A percentile compares a stretch with the other conserved stretches of the same genome.
Conservation (phyloP, 2,113 vertebrate species). For the Sitta europaea region DNA sequence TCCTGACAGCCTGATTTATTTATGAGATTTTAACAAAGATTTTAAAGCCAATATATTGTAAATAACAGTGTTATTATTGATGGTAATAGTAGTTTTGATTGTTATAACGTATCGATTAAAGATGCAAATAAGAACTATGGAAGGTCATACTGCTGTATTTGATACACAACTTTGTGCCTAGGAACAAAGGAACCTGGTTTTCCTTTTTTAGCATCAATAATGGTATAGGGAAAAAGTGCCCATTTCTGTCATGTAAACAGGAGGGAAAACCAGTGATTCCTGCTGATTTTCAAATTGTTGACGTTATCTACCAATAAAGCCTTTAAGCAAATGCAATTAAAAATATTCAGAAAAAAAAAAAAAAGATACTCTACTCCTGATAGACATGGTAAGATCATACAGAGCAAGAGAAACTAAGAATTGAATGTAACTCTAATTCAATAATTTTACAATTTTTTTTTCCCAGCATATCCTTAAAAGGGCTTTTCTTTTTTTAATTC, state of each 20-base stretch:
- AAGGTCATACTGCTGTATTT: not conserved
- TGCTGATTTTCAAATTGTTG: not conserved
- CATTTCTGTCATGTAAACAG: not conserved
- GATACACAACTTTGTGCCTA: not conserved
- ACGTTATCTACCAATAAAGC: not conserved
- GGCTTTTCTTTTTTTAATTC: not conserved
- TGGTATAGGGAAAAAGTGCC: rapidly evolving
- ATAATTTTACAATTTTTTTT: not conserved
- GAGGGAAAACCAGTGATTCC: not conserved
- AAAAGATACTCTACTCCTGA: not conserved
- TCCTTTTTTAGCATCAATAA: not conserved
- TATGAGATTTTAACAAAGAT: not conserved
- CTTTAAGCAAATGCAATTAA: not conserved
- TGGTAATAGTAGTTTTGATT: not conserved
- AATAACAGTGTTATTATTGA: not conserved
- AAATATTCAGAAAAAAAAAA: not conserved
- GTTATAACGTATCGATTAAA: not conserved
- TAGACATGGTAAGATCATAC: not conserved
- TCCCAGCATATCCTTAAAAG: not conserved
- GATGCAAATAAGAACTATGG: not conserved
- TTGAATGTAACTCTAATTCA: rapidly evolving
- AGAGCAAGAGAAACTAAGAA: not conserved
- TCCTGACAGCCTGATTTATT: not conserved
- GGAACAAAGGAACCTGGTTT: not conserved
- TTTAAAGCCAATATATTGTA: not conserved